Evolutionary conservation across 1,140 invertebrate species (phyloP), one percentile per base, ranked within the genome.

Genomic region (Danaus plexippus): DNA sequence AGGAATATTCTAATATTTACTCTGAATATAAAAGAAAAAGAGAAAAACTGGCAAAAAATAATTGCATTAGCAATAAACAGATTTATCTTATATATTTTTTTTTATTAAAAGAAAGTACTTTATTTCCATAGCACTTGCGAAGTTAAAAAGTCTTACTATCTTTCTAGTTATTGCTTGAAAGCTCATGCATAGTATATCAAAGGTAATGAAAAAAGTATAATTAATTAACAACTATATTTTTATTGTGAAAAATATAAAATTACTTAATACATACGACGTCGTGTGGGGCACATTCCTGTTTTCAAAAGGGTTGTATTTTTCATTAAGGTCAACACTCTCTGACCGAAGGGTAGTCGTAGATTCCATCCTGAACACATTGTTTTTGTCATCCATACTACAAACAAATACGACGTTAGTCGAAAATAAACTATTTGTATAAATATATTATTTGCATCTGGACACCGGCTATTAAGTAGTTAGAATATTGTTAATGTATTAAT

Each of bases 281-380:
- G 90, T 82, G 69, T 92, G 87, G 49, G 87, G 88, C 11, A 92
- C 85, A 57, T 90, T 84, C 52, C 92, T 84, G 69, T 93, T 85
- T 42, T 92, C 91, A 52, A 92, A 92, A 0, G 92, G 92, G 71
- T 91, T 77, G 66, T 93, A 94, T 0, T 71, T 60, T 0, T 65
- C 87, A 9, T 77, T 68, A 2, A 61, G 61, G 2, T 67, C 73
- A 15, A 62, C 43, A 8, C 70, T 63, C 10, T 66, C 61, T 13
- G 47, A 53, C n/a, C 72, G 57, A 11, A 84, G 60, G 0, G 74
- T 77, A 10, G 73, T 60, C 0, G 75, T 80, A 0, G 80, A 84
- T 9, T 74, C 69, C 48, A 69, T 70, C 9, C 63, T 57, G 4
- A 69, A 46, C 9, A 61, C 15, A 22, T 69, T 54, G 5, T 62